phyloP scores from a whole-genome alignment of 1,140 invertebrate species.

The Chrysomallon squamiferum region DNA sequence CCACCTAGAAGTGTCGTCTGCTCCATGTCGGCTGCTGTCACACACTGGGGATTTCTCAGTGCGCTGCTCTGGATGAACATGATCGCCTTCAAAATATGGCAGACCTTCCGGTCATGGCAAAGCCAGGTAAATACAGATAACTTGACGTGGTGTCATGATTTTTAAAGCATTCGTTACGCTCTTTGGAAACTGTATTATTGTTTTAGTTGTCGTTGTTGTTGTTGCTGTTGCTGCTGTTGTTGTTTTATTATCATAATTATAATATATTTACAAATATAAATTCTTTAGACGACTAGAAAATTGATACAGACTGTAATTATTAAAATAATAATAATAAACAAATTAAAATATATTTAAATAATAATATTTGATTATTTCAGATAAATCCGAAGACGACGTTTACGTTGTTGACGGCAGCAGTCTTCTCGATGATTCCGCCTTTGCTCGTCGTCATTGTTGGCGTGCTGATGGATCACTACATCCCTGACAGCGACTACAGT shows the following conservation, averaged over 20 bases:
- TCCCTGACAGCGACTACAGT: slow-evolving; percentile 5
- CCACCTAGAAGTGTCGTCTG: slow-evolving; percentile 7
- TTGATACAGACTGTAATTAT: no score
- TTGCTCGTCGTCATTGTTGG: neutral
- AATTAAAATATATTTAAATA: no score
- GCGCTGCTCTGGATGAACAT: slow-evolving; percentile 27
- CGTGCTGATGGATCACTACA: slow-evolving; percentile 9
- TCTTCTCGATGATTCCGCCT: slow-evolving; percentile 17
- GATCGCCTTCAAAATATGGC: slow-evolving; percentile 25
- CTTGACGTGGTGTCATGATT: no score
- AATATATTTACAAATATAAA: no score
- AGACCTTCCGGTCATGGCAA: slow-evolving; percentile 18
- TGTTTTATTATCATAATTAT: no score
- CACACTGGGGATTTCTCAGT: slow-evolving; percentile 20
- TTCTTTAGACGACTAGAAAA: no score
- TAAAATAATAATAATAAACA: no score
- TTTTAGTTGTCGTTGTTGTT: no score
- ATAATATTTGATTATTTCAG: neutral
- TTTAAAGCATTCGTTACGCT: no score
- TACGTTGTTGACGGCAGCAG: neutral
- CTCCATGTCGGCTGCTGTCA: neutral
- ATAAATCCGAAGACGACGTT: neutral
- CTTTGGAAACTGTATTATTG: no score
- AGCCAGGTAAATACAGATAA: slow-evolving; percentile 8
- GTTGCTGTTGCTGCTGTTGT: no score